Conservation (phyloP, 2,888 invertebrate species). For the Noctuana brunneofusca region DNA sequence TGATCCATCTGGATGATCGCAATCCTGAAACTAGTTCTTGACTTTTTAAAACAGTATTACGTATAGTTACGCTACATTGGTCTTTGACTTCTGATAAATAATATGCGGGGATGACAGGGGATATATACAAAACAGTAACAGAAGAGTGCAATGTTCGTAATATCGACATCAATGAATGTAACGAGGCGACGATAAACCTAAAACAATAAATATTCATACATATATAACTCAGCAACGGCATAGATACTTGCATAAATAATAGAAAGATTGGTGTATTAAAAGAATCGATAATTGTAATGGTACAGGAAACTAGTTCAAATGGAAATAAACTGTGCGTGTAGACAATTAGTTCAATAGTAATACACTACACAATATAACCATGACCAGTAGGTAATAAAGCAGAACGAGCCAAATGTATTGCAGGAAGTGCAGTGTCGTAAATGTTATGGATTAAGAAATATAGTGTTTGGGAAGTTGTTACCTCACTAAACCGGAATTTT, state of each 20-base stretch:
- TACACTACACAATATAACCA: conserved; percentile 33
- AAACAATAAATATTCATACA: conserved; percentile 66
- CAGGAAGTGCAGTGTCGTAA: conserved; percentile 35
- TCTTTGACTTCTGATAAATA: conserved; percentile 59
- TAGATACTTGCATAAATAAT: conserved; percentile 15
- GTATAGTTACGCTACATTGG: conserved; percentile 50
- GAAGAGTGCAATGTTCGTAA: conserved; percentile 61
- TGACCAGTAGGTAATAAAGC: conserved; percentile 34
- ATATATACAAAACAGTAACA: conserved; percentile 59
- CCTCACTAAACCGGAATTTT: conserved; percentile 82
- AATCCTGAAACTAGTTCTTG: conserved; percentile 51
- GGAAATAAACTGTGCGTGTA: conserved; percentile 34
- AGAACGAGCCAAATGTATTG: conserved; percentile 33
- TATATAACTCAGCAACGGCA: conserved; percentile 19
- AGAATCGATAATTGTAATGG: conserved; percentile 17
- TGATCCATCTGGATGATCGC: conserved; percentile 63
- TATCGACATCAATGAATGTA: conserved; percentile 60
- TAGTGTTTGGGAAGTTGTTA: conserved; percentile 47
- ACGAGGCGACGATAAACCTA: conserved; percentile 77
- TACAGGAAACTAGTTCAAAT: conserved; percentile 25
- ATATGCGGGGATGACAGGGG: conserved; percentile 53
- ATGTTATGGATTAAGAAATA: conserved; percentile 28
- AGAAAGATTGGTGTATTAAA: conserved; percentile 8
- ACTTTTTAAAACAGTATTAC: conserved; percentile 52
- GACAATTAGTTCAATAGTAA: conserved; percentile 32